Base-by-base conservation (phyloP, 2,113 vertebrate species). In the Daubentonia madagascariensis region DNA sequence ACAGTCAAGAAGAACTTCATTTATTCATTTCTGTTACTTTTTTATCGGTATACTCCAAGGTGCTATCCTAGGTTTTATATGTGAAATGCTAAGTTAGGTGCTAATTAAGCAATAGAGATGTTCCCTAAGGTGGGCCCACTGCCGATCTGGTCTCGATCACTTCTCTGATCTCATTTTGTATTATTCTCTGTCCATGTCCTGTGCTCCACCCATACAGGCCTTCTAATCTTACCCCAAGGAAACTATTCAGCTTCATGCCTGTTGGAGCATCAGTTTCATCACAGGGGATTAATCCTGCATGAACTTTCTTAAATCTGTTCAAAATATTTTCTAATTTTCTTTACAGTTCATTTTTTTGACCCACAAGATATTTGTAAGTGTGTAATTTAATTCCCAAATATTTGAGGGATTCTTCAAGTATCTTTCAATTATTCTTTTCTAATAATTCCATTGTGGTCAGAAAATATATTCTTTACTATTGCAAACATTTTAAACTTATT, bases 371-470 rank as follows among this genome's bases (percentile, higher is more conserved):
- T 54, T 40, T 68, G 40, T 32, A 95, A 73, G 12, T 73, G 1
- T 63, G 25, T 90, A 61, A 80, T 6, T 91, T 93, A 37, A 92
- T 85, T 83, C 83, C 73, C 32, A 23, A 78, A 7, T 67, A 90
- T 52, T 93, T 59, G 23, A 23, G 8, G 6, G 3, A 35, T 35
- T 45, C 76, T 78, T 73, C 63, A 90, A 79, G 40, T 96, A 76
- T 73, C 9, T 86, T 37, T 84, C 65, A 63, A 80, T n/a, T 88
- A 86, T 22, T 89, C 28, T 95, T 79, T 91, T 94, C 32, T 89
- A 72, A 68, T 91, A 61, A 91, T 96, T 91, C 48, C 28, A 43
- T 3, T 94, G 52, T 91, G 20, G 37, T 63, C 18, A 68, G 17
- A 73, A 92, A 85, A 75, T 10, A 59, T 17, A 40, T 68, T 54